phyloP scores from a whole-genome alignment of 2,113 vertebrate genomes.

The Zapus hudsonius region DNA sequence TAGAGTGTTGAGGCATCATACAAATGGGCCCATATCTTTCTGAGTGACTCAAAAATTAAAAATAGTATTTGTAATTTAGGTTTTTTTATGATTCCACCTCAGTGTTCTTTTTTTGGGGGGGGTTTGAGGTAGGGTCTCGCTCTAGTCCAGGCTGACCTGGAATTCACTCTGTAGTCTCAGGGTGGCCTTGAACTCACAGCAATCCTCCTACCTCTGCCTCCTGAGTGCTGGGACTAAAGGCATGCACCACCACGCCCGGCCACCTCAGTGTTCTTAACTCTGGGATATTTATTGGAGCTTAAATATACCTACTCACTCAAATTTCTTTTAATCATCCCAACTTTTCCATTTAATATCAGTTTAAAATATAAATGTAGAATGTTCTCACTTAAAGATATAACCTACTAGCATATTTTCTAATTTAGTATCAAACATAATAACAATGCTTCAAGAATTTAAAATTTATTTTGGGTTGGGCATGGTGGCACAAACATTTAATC shows the following conservation, averaged over 20 bases:
- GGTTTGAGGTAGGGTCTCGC: too few relatives aligned
- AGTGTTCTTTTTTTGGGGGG: too few relatives aligned
- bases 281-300: conserved; percentile 3
- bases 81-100: not conserved
- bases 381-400: not conserved
- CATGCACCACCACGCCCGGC: too few relatives aligned
- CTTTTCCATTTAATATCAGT: not conserved
- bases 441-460: not conserved
- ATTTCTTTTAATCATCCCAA: conserved; percentile 23
- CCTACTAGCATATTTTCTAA: not conserved
- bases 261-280: conserved; percentile 33
- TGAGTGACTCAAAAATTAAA: not conserved
- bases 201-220: too few relatives aligned
- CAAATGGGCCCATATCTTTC: not conserved
- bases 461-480: too few relatives aligned
- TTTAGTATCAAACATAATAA: conserved; percentile 4
- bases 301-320: not conserved
- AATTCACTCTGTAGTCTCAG: too few relatives aligned
- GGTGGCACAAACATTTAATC: too few relatives aligned
- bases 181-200: too few relatives aligned
- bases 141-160: too few relatives aligned
- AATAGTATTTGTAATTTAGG: not conserved
- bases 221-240: too few relatives aligned
- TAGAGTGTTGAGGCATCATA: not conserved
- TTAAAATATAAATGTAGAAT: conserved; percentile 7